These are phyloP conservation scores for Nemapogon koenigi DNA, from an alignment of 2,888 invertebrate genomes.

Conservation along the genomic window DNA sequence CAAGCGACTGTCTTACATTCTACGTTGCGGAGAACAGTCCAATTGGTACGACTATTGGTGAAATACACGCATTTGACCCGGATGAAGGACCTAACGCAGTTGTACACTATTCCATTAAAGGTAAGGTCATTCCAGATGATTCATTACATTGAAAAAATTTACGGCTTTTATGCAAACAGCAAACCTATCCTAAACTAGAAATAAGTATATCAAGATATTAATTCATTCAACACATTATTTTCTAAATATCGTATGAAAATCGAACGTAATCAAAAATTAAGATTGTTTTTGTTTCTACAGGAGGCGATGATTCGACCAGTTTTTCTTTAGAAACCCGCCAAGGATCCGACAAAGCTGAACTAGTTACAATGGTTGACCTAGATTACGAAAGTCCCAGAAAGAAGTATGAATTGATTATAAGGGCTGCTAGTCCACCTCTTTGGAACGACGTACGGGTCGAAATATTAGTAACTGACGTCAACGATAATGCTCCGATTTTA, in stretches of 20 bases:
- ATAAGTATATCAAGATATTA: too few relatives aligned
- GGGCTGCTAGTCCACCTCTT: constrained; percentile 90
- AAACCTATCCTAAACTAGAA: too few relatives aligned
- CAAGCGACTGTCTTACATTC: constrained; percentile 85
- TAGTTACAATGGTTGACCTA: constrained; percentile 87
- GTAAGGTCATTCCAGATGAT: constrained; percentile 43
- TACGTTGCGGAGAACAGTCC: constrained; percentile 97
- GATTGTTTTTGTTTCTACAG: constrained; percentile 27
- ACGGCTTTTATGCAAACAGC: too few relatives aligned
- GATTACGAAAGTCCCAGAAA: constrained; percentile 97
- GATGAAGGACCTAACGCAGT: constrained; percentile 92
- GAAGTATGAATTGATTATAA: constrained; percentile 84
- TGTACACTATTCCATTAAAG: constrained; percentile 94
- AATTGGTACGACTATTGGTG: constrained; percentile 91
- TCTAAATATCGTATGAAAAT: too few relatives aligned
- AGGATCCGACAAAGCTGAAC: constrained; percentile 84
- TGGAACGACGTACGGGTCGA: constrained; percentile 87
- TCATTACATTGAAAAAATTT: not conserved
- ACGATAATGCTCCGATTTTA: constrained; percentile 92
- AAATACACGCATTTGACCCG: constrained; percentile 88
- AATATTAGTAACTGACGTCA: constrained; percentile 89
- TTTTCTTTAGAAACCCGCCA: constrained; percentile 83
- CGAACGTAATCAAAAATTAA: too few relatives aligned
- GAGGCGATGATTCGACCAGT: constrained; percentile 87
- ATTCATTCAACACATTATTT: too few relatives aligned